Base-by-base conservation (phyloP, 2,888 invertebrate species). In the Pristionchus maxplancki region DNA sequence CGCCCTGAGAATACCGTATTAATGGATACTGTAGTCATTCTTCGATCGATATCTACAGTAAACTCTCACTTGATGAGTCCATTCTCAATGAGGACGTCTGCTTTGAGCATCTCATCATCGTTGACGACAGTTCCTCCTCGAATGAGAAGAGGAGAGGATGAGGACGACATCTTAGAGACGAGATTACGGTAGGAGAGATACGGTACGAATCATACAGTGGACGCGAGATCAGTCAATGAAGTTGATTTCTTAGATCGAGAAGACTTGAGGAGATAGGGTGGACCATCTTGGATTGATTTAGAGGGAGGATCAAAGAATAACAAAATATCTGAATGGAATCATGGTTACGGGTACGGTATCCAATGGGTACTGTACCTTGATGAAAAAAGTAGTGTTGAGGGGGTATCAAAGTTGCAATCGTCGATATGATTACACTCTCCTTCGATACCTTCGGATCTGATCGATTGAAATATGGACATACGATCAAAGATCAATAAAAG, bases 41-140 rank as follows among this genome's bases (percentile, higher is more conserved):
- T 1, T 40, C 37, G 50, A 44, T 81, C 81, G 31, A 81, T 48
- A 50, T 50, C 28, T 53, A 83, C 82, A 53, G 82, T 83, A 83
- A 67, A 31, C 67, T 34, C 87, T 74, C 24, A 88, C 88, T 88
- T 53, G 62, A 88, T 88, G 58, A 88, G 88, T 81, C 88, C 88
- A 81, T 99, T 98, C 95, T 98, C 98, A 95, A 99, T 97, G 96
- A 98, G 98, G 89, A 99, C 97, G 95, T 99, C 99, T 85, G 97
- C 97, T 94, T 97, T 97, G 92, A 96, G 96, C 95, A 97, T 97
- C 89, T 95, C 96, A 95, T 99, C 98, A 93, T 98, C 98, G 96
- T 99, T 99, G 91, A 99, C 97, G 90, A 99, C 96, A 95, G 97
- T 97, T 5, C 99, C 99, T 96, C 98, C 97, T 95, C 98, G 98